Evolutionary conservation across 1,140 invertebrate species (phyloP).

Genomic region (Cotesia typhae): DNA sequence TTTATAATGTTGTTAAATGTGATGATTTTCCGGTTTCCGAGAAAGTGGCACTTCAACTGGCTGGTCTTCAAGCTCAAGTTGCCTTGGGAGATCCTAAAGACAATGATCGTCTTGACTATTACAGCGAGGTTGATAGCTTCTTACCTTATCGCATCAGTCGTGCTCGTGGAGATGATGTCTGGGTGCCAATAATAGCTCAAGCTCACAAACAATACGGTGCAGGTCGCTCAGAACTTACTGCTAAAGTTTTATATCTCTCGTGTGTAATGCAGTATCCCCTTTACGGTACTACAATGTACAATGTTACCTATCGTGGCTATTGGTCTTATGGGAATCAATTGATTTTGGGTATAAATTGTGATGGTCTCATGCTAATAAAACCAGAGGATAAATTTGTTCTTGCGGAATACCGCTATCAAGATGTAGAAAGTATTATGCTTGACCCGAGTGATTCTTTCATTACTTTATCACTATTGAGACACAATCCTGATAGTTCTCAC

Average conservation of each 20-base stretch:
- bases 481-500: conserved; percentile 73
- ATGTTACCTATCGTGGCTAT: conserved; percentile 89
- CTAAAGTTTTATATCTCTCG: conserved; percentile 92
- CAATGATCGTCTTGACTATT: conserved; percentile 75
- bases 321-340: conserved; percentile 82
- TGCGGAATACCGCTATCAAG: conserved; percentile 86
- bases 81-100: conserved; percentile 86
- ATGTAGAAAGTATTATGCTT: conserved; percentile 89
- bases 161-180: conserved; percentile 78
- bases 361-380: conserved; percentile 88
- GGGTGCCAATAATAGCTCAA: conserved; percentile 87
- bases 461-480: conserved; percentile 78
- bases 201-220: conserved; percentile 90
- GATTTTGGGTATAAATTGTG: conserved; percentile 89
- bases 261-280: conserved; percentile 97
- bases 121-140: conserved; percentile 82
- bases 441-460: conserved; percentile 93
- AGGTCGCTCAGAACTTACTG: conserved; percentile 88
- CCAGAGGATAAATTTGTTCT: conserved; percentile 90
- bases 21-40: conserved; percentile 95
- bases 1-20: conserved; percentile 92
- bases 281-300: conserved; percentile 93
- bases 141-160: conserved; percentile 80
- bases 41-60: conserved; percentile 92
- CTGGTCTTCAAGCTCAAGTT: conserved; percentile 93